A percentile compares a stretch with the other conserved stretches of the same genome.
Conservation (phyloP, 2,888 invertebrate genomes). For the Drosophila picticornis region DNA sequence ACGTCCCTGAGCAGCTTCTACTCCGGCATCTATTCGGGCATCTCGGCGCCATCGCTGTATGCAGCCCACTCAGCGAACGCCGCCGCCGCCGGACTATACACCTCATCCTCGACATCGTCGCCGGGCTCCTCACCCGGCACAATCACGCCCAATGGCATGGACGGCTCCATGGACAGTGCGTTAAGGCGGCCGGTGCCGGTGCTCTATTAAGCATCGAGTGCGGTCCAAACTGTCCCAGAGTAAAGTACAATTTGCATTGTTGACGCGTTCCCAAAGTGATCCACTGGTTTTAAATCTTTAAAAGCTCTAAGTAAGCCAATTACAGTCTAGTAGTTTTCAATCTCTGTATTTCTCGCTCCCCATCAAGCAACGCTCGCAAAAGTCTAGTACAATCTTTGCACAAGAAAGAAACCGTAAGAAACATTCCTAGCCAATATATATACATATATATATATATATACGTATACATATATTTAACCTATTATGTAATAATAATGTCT, state of each 20-base stretch:
- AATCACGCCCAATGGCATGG: slow-evolving; percentile 83
- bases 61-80: slow-evolving; percentile 84
- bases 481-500: slow-evolving; percentile 38
- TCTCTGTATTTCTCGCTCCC: slow-evolving; percentile 28
- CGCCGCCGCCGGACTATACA: slow-evolving; percentile 84
- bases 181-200: slow-evolving; percentile 85
- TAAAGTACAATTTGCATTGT: slow-evolving; percentile 78
- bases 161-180: slow-evolving; percentile 83
- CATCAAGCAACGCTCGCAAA: slow-evolving; percentile 58
- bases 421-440: slow-evolving; percentile 71
- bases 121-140: slow-evolving; percentile 85
- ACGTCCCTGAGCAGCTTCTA: slow-evolving; percentile 85
- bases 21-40: slow-evolving; percentile 85
- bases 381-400: slow-evolving; percentile 72
- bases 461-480: slow-evolving; percentile 22
- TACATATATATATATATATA: slow-evolving; percentile 23
- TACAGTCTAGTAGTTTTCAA: slow-evolving; percentile 46
- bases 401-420: slow-evolving; percentile 46
- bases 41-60: slow-evolving; percentile 84
- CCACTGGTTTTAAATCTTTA: slow-evolving; percentile 80
- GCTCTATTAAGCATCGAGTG: slow-evolving; percentile 77
- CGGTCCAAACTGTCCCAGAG: slow-evolving; percentile 58
- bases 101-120: slow-evolving; percentile 84
- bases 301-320: slow-evolving; percentile 75
- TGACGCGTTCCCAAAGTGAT: slow-evolving; percentile 78